Evolutionary conservation across 92 coral and sea anemone genomes (phyloP), one percentile per base, ranked within the genome.

Genomic region (Blastomussa wellsi): DNA sequence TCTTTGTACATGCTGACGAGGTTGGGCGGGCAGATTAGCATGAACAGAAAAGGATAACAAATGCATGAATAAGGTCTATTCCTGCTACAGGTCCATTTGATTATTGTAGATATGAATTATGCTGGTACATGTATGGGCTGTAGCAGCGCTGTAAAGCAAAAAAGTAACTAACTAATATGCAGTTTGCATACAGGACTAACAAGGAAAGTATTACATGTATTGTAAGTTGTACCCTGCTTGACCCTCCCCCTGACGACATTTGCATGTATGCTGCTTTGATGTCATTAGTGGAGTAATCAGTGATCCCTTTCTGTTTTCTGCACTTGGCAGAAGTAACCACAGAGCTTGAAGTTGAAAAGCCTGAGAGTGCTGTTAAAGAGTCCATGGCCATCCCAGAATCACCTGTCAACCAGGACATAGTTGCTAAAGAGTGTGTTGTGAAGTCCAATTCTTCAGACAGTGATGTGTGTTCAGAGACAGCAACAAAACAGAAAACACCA

Each of bases 401-500:
- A 38, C 72, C 70, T 19, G 73, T 26, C 15, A 55, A 11, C 39
- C 24, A n/a, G 44, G 33, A 48, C 2, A 35, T 20, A 31, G 69
- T 13, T 16, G 0, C 28, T 19, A 60, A 42, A 37, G 73, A 74
- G 29, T 36, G 17, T 44, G 44, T 22, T 11, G 44, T 29, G 44
- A 13, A 59, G 37, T 17, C 80, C 7, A 53, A 39, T 42, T 59
- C 80, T 12, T 9, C 6, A 17, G 14, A 22, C n/a, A 5, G 0
- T 20, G 26, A 12, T 26, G 41, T 15, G 17, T 39, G 59, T 65
- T 11, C 64, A 19, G 59, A 74, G 31, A 41, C 42, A 29, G 1
- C 62, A 0, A 55, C 19, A 60, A 83, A 83, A 74, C 55, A 69
- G 20, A 83, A 74, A 39, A 42, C 74, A 74, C 57, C 55, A 15